phyloP scores from a whole-genome alignment of 2,888 invertebrate species.

The Creontiades dilutus region DNA sequence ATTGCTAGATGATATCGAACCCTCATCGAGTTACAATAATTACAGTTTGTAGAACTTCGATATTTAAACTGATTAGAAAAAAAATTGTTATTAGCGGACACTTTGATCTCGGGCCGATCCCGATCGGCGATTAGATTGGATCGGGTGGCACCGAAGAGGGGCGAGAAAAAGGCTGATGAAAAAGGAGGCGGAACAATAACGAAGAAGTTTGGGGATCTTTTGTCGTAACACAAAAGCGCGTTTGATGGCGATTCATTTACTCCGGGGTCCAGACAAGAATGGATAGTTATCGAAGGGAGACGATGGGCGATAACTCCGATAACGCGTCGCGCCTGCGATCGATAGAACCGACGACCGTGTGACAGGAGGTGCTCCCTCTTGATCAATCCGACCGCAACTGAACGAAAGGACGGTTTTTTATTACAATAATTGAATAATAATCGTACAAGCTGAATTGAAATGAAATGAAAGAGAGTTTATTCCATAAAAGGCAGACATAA shows the following conservation, averaged over 20 bases:
- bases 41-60: not conserved
- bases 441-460: no score
- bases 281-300: conserved; percentile 28
- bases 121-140: conserved; percentile 33
- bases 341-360: not conserved
- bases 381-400: no score
- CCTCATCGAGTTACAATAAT: not conserved
- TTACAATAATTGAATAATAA: no score
- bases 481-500: no score
- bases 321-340: not conserved
- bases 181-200: not conserved
- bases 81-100: conserved; percentile 25
- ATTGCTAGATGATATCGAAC: not conserved
- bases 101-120: conserved; percentile 10
- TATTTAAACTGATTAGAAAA: not conserved
- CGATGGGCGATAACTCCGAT: conserved; percentile 12
- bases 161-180: not conserved
- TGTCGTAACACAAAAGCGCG: conserved; percentile 32
- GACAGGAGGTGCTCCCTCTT: not conserved
- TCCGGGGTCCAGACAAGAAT: conserved; percentile 24
- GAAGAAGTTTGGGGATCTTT: not conserved
- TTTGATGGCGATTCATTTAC: conserved; percentile 38
- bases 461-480: no score
- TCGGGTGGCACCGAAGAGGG: not conserved
- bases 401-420: no score